Base-by-base conservation (phyloP, 2,113 vertebrate genomes). In the Tinamus guttatus region DNA sequence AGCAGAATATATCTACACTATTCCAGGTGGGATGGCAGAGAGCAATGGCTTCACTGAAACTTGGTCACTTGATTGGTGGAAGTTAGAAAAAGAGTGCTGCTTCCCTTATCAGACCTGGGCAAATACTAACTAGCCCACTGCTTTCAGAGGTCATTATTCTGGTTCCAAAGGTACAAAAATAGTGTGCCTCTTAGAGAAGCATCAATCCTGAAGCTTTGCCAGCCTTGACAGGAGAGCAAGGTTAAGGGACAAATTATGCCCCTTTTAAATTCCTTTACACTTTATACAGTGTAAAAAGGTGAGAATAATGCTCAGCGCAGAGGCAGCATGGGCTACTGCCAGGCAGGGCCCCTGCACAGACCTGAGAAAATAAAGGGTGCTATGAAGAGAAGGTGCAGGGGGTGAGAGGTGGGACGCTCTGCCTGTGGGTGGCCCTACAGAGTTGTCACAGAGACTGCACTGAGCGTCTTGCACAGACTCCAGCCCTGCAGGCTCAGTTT, bases 351-450 rank as follows among this genome's bases (percentile, higher is more conserved):
- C 51, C 11, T 16, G 43, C 65, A 54, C 68, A 76, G 75, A 70
- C 83, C 80, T 90, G 64, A 93, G 91, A 58, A 62, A 62, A 30
- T 40, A 62, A 6, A 12, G 14, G 1, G 0, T 36, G 40, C 20
- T 28, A 22, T 32, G n/a, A 24, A 51, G n/a, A 81, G 41, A 36
- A 43, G n/a, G 36, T 1, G 0, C 0, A 0, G 0, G 11, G 32
- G 12, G 45, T 10, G 0, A n/a, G 77, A 52, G 41, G 54, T 34
- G 56, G 63, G 78, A 25, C 0, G 2, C 25, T 51, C 56, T 60
- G 47, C 68, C 24, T 7, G 0, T 30, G 27, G 59, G 64, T 34
- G 28, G 22, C 32, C 54, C 34, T 6, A 10, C 22, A 25, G 13
- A 34, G 36, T 54, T 30, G n/a, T 40, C 36, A 10, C 1, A 25